Evolutionary conservation across 2,797 vertebrate genomes (phyloP), one percentile per base, ranked within the genome.

Genomic region (Halcyon smyrnensis): DNA sequence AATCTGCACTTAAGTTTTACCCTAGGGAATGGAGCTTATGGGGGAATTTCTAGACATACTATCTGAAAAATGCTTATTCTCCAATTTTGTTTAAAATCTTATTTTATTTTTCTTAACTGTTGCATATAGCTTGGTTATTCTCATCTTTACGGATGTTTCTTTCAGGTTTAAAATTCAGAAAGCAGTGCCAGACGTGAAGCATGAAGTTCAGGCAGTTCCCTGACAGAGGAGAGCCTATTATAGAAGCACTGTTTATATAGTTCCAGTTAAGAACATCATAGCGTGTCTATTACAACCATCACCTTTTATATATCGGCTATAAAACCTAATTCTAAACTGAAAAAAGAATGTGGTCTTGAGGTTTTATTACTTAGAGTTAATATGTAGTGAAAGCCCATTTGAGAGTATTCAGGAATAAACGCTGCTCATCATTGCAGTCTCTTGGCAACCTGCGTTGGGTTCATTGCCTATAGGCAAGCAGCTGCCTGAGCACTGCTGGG

Each of bases 311-410:
- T 68, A 56, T 77, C 0, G 0, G 32, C 70, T 90, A 60, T 93
- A 82, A 93, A 95, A 90, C 45, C 64, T 5, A 84, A 77, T 80
- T 84, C 74, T 89, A 64, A 95, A 90, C 48, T 62, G 86, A 90
- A 90, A 50, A 27, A 90, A 75, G 45, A 77, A 85, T 70, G 30
- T 85, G 50, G 32, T 87, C 68, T 77, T 76, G 60, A 59, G 84
- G 50, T 92, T 95, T 95, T 89, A 94, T 90, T 84, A 73, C 78
- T 95, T 34, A 4, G 60, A 54, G 71, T 79, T 94, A 77, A 87
- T 79, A 83, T 85, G 39, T 64, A 62, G 54, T 59, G 75, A 89
- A 93, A 77, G 51, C 50, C 87, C 51, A 73, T 88, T 92, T 89
- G 79, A 82, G 77, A 83, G 45, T 41, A 67, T 90, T 92, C 78